phyloP scores from a whole-genome alignment of 2,113 vertebrate species.

The Sylvilagus bachmani region DNA sequence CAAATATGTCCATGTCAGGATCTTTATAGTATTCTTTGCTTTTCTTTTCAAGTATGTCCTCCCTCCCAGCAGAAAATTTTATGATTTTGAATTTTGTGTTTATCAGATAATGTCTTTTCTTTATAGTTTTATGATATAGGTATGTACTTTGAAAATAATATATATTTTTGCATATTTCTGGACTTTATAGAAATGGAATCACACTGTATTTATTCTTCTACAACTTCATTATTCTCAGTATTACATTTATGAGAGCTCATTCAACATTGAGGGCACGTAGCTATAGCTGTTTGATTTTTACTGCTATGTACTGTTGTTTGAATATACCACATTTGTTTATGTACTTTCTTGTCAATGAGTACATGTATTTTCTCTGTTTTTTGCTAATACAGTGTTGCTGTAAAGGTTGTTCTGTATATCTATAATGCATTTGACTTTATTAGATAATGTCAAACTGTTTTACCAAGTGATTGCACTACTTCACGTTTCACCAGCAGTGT shows the following conservation, averaged over 20 bases:
- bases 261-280: neutral
- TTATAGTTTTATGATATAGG: neutral
- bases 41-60: neutral
- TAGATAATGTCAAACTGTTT: neutral
- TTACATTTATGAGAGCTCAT: neutral
- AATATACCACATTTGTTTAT: slow-evolving; percentile 27
- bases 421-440: neutral
- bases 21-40: neutral
- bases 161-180: neutral
- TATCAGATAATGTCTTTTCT: slow-evolving; percentile 10
- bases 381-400: neutral
- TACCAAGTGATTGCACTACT: neutral
- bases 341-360: neutral
- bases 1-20: neutral
- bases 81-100: neutral
- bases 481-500: neutral
- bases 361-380: slow-evolving; percentile 42
- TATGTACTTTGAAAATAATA: neutral
- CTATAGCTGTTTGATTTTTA: neutral
- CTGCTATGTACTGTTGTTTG: neutral
- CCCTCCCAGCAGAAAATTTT: neutral
- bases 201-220: slow-evolving; percentile 16
- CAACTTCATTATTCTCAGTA: neutral
- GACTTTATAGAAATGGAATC: neutral
- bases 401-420: slow-evolving; percentile 1